Evolutionary conservation across 2,113 vertebrate species (phyloP).

Genomic region (Corvus cornix): DNA sequence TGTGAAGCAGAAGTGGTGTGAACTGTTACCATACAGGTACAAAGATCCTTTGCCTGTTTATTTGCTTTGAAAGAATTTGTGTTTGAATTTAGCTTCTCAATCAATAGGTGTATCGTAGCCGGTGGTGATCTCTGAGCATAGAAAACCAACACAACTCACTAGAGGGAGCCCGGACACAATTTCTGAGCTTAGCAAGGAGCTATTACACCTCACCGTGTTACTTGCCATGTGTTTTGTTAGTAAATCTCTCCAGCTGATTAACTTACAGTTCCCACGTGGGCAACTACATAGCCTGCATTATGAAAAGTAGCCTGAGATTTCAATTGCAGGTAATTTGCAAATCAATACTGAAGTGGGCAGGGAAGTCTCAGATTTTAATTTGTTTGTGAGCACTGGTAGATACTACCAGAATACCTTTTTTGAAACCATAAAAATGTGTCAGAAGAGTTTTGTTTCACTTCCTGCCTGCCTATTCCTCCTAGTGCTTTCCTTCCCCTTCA

Average conservation of each 20-base stretch:
- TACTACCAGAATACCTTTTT: background rate
- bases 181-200: background rate
- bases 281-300: background rate
- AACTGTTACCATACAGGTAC: background rate
- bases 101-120: fast-evolving
- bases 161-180: constrained; percentile 44
- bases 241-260: background rate
- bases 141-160: background rate
- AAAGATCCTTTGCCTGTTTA: background rate
- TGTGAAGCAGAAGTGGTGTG: background rate
- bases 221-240: background rate
- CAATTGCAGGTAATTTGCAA: background rate
- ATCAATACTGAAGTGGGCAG: background rate
- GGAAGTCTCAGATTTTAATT: background rate
- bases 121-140: fast-evolving
- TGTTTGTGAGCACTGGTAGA: background rate
- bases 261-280: background rate
- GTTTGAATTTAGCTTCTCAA: background rate
- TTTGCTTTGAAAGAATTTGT: background rate
- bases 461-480: background rate
- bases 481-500: background rate
- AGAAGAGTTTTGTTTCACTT: background rate
- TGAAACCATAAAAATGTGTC: background rate
- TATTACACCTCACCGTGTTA: background rate
- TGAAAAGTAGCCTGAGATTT: background rate